Conservation (phyloP, 2,797 vertebrate species). For the Chaetophractus vellerosus region DNA sequence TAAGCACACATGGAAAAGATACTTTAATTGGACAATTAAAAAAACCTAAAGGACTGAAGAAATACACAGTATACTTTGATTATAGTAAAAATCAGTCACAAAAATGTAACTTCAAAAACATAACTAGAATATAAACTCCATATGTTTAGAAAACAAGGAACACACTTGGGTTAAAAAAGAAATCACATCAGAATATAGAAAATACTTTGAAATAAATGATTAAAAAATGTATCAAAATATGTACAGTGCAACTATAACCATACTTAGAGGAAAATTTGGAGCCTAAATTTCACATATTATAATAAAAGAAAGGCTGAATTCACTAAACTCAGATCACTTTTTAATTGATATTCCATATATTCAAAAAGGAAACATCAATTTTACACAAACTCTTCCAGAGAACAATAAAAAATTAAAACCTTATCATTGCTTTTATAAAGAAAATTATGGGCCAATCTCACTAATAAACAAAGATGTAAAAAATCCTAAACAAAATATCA, state of each 20-base stretch:
- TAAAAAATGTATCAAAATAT: neutral
- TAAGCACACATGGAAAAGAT: neutral
- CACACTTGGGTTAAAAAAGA: neutral
- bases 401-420: neutral
- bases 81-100: neutral
- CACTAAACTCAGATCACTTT: neutral
- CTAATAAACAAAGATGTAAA: neutral
- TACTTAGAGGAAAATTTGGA: neutral
- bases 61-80: neutral
- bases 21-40: neutral
- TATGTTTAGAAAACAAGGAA: conserved; percentile 25
- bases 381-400: neutral
- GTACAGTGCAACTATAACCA: neutral
- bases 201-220: conserved; percentile 24
- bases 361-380: neutral
- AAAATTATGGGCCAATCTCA: neutral
- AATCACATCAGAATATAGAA: neutral
- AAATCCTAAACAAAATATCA: conserved; percentile 27
- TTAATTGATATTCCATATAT: conserved; percentile 15
- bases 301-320: conserved; percentile 35
- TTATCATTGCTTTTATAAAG: neutral
- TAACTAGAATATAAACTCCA: neutral
- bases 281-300: neutral
- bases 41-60: neutral
- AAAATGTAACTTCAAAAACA: neutral